Evolutionary conservation across 2,113 vertebrate genomes (phyloP), one percentile per base, ranked within the genome.

Genomic region (Gasterosteus nipponicus): DNA sequence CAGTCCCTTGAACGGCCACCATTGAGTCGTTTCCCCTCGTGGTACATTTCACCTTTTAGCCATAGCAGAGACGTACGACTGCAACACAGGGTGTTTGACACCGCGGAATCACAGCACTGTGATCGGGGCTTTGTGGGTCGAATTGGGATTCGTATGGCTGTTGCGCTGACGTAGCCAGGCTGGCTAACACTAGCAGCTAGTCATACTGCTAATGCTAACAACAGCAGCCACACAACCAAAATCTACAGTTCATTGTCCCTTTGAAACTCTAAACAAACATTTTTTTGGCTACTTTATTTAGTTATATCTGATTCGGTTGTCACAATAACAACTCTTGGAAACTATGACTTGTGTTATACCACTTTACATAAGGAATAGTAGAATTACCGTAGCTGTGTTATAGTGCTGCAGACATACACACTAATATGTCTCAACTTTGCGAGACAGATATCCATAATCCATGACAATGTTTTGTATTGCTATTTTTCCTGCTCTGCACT

Each of bases 351-450:
- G 10, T 26, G 10, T 22, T 4, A 3, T 53, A 14, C 14, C 54
- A n/a, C 26, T 22, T 58, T n/a, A n/a, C 33, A 51, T 14, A 59
- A 47, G 26, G 57, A 44, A 44, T 60, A 31, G 15, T 46, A 39
- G 4, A 31, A 6, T 51, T 60, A 56, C 2, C 4, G 14, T 18
- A 31, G 15, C 64, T 57, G 35, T 46, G 47, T 46, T 54, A 51
- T 16, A 56, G 38, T 15, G 39, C 46, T 80, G 63, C 64, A 61
- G 77, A 58, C 26, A 80, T 41, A 56, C 44, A 3, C 10, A 31
- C 56, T 77, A 47, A 26, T 63, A 38, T 61, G 41, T 54, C 53
- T 63, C 49, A 57, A n/a, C 33, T 26, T n/a, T 1, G 0, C 49
- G 31, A 49, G 29, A 67, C 33, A 53, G 15, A 57, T 11, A 42